Evolutionary conservation across 2,888 invertebrate genomes (phyloP).

Genomic region (Keiferia lycopersicella): DNA sequence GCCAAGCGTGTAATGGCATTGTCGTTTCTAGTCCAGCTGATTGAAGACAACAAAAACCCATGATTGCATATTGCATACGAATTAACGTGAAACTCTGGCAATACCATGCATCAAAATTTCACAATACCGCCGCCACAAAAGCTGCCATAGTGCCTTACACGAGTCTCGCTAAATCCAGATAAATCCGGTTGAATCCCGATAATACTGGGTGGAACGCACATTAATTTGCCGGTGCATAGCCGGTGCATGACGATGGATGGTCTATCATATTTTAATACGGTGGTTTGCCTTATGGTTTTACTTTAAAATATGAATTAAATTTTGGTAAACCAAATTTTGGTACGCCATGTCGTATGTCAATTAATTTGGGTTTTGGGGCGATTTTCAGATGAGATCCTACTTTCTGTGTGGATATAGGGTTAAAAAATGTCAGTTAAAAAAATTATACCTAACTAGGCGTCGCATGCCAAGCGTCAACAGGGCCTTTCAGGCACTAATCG

Average conservation of each 20-base stretch:
- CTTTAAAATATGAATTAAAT: too few species aligned
- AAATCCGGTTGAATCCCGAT: constrained; percentile 39
- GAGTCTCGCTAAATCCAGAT: constrained; percentile 24
- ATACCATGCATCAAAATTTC: constrained; percentile 6
- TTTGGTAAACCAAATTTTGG: too few species aligned
- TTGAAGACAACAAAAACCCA: neutral
- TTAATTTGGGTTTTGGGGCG: too few species aligned
- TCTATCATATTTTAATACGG: neutral
- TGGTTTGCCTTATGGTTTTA: neutral
- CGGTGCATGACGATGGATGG: constrained; percentile 3
- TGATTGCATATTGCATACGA: neutral
- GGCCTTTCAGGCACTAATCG: too few species aligned
- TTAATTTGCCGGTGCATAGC: constrained; percentile 44
- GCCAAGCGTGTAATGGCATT: neutral
- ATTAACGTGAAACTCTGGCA: neutral
- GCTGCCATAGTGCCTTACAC: constrained; percentile 21
- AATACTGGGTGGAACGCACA: constrained; percentile 43
- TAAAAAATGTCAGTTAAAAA: too few species aligned
- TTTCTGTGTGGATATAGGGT: too few species aligned
- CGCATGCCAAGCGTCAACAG: too few species aligned
- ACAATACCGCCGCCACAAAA: constrained; percentile 10
- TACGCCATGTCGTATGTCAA: too few species aligned
- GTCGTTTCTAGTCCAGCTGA: neutral
- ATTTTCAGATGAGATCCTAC: too few species aligned
- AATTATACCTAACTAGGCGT: too few species aligned